Evolutionary conservation across 2,113 vertebrate genomes (phyloP), one percentile per base, ranked within the genome.

Genomic region (Tachycineta bicolor): DNA sequence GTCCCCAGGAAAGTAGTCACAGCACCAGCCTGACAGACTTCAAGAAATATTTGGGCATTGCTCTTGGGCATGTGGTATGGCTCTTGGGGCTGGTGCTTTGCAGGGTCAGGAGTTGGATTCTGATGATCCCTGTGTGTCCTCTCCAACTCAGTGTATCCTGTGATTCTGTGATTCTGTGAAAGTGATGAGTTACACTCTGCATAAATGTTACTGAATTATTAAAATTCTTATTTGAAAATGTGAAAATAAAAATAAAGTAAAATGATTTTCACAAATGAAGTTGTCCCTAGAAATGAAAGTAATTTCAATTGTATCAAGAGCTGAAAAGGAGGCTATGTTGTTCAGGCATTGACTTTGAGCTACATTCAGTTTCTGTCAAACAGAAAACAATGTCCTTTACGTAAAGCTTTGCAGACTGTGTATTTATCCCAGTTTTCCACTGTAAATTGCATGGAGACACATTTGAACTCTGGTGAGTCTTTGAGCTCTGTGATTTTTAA

Each of bases 41-140:
- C 41, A 39, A 56, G 19, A 64, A 53, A 34, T 20, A 37, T 53
- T 55, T 74, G n/a, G 9, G 3, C 28, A 65, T 8, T n/a, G 9
- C 4, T 12, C 23, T 47, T 2, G 2, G 14, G 26, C 9, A 31
- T 2, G 1, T 11, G 3, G 2, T 49, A 12, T 25, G 6, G 2
- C 12, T 55, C 33, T 24, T 80, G 9, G 18, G 5, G 28, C n/a
- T 39, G n/a, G 14, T 47, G 18, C 14, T 22, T 14, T 73, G 18
- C 23, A n/a, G 23, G 18, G 18, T 20, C n/a, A 47, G 12, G 14
- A 39, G 7, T 1, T 39, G 39, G n/a, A 56, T 39, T 56, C 28
- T 39, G 9, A 19, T 64, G n/a, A 39, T 55, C 49, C 14, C 28
- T 41, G 7, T 39, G 49, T 39, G 23, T n/a, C 22, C 18, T 22